These are phyloP conservation scores for Microctonus hyperodae DNA, from an alignment of 2,888 invertebrate species.

Conservation along the genomic window DNA sequence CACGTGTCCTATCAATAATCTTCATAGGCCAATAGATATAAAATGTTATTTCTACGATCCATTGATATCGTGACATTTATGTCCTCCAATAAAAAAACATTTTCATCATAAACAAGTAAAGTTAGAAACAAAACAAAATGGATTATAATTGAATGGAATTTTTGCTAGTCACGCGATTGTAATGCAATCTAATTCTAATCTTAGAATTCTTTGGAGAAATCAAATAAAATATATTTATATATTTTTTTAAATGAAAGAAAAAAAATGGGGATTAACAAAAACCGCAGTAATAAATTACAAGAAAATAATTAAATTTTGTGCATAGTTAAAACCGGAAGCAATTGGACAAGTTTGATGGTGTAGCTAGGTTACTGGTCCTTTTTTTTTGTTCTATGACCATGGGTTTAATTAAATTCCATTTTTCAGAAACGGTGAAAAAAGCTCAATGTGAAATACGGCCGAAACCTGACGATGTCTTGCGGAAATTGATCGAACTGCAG, in stretches of 20 bases:
- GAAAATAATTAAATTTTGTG: background rate
- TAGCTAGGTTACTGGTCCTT: too few species aligned
- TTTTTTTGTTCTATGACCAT: background rate
- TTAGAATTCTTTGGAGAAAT: background rate
- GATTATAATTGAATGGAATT: slow-evolving; percentile 8
- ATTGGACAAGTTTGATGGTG: background rate
- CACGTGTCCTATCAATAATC: slow-evolving; percentile 37
- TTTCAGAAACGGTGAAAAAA: background rate
- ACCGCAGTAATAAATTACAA: background rate
- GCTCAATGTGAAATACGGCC: background rate
- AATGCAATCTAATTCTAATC: slow-evolving; percentile 8
- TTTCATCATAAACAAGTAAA: background rate
- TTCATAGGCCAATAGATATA: background rate
- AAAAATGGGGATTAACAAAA: background rate
- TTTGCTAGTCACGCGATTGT: slow-evolving; percentile 6
- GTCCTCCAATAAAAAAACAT: background rate
- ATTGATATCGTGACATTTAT: slow-evolving; percentile 5
- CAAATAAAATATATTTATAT: slow-evolving; percentile 3
- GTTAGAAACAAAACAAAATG: background rate
- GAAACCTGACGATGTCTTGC: slow-evolving; percentile 17
- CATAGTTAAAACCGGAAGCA: background rate
- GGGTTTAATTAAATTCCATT: background rate
- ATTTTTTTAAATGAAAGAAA: background rate
- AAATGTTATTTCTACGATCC: background rate
- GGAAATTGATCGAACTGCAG: slow-evolving; percentile 61